Evolutionary conservation across 2,888 invertebrate species (phyloP), one percentile per base, ranked within the genome.

Genomic region (Drosophila merina): DNA sequence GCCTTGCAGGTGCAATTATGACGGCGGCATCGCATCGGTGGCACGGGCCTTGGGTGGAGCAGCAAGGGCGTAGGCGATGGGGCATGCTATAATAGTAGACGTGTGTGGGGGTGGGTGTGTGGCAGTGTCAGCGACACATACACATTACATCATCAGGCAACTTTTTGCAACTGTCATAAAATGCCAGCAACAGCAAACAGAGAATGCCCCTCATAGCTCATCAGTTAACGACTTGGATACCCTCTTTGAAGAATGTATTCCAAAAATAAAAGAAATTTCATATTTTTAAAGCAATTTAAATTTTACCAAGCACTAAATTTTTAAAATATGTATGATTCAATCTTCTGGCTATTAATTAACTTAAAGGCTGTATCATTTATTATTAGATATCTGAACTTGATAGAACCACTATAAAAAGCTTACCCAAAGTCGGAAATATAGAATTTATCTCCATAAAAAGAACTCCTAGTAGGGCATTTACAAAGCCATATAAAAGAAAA

Each of bases 71-170:
- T n/a, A 9, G 31, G 31, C 36, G 36, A n/a, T 6, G 36, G 36
- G n/a, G 36, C 36, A 12, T 36, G n/a, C 5, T 36, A 36, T n/a
- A n/a, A 4, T 5, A 2, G n/a, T 5, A 6, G 25, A 4, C 6
- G n/a, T 5, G 12, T 28, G 6, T 25, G 12, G n/a, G 14, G 7
- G 51, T 1, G 42, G 10, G 38, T 14, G 68, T 52, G 63, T 70
- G 77, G 40, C 86, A 70, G 81, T 81, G 81, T 81, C 86, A 81
- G 86, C 86, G 81, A 81, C 86, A 81, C 80, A 81, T 83, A 81
- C 86, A 86, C 81, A 81, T 81, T 86, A 81, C 84, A 81, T 81
- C 81, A 81, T 86, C 81, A 86, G 86, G 86, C 84, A 86, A 81
- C 80, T 81, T 81, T 81, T 81, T 81, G 81, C 68, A 86, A 77